Evolutionary conservation across 2,888 invertebrate species (phyloP), one percentile per base, ranked within the genome.

Genomic region (Nematopogon swammerdamellus): DNA sequence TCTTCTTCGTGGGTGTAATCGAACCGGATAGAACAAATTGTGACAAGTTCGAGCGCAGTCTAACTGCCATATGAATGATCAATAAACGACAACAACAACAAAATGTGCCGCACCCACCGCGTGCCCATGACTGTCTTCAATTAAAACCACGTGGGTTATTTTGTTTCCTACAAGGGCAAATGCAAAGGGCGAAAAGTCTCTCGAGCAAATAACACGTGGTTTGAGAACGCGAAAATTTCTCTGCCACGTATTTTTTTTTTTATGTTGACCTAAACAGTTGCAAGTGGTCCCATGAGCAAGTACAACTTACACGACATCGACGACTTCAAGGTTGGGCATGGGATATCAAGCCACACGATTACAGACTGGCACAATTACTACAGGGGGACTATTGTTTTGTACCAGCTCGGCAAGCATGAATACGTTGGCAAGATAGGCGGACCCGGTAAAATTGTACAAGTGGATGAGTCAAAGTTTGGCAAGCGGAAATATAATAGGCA

Each of bases 391-490:
- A 17, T 44, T 3, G 19, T 44, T 3, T 3, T 10, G 3, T 44
- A 49, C 30, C 45, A 49, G 25, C 46, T 49, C 29, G 36, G 25
- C 36, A 18, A 29, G n/a, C 25, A 42, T 19, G 19, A 49, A 29
- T 29, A 45, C 16, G 46, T 16, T 19, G 30, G 45, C 30, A 25
- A 18, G 25, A 50, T 58, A 19, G 56, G 58, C 16, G 58, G 58
- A 1, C 50, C 45, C 5, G 56, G 50, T 8, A 50, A 47, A 18
- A 46, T 52, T 17, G 51, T 56, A 18, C 56, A 57, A 47, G 48
- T 57, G 2, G 53, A 55, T 36, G 54, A 57, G 18, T 46, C 50
- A 1, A 55, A 49, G 36, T 53, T 57, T 16, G 54, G 52, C n/a
- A 52, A 53, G 44, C 11, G 50, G 19, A 57, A 53, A 48, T 54